These are phyloP conservation scores for Mechanitis mazaeus DNA, from an alignment of 2,888 invertebrate species.

Conservation along the genomic window DNA sequence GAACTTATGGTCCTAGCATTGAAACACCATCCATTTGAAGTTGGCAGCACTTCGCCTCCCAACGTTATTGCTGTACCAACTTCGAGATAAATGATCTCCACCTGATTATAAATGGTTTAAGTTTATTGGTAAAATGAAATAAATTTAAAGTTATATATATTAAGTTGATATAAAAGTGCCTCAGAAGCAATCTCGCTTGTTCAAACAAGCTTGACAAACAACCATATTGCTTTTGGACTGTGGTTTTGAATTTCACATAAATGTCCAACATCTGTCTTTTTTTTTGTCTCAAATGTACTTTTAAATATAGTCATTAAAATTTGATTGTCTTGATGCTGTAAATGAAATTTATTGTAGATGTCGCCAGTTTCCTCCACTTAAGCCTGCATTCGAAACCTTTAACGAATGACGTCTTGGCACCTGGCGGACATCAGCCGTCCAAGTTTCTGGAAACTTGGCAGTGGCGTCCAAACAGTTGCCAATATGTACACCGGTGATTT, in stretches of 20 bases:
- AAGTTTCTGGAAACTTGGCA: constrained; percentile 42
- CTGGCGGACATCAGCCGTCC: constrained; percentile 41
- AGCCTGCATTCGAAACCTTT: constrained; percentile 17
- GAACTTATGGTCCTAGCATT: constrained; percentile 14
- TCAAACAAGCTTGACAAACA: constrained; percentile 26
- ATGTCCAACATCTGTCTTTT: constrained; percentile 22
- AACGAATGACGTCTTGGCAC: constrained; percentile 43
- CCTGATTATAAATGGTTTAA: constrained; percentile 11
- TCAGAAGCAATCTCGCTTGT: constrained; percentile 21
- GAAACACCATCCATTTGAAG: constrained; percentile 7
- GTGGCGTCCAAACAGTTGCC: constrained; percentile 42
- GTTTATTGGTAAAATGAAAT: constrained; percentile 8
- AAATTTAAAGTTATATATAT: constrained; percentile 5
- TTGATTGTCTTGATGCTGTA: too few species aligned
- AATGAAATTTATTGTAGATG: background rate
- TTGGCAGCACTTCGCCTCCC: background rate
- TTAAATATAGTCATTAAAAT: too few species aligned
- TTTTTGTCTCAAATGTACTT: too few species aligned
- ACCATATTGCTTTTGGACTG: constrained; percentile 17
- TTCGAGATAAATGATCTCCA: constrained; percentile 7
- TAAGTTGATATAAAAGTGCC: constrained; percentile 1
- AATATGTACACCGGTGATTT: constrained; percentile 49
- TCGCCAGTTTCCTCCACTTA: constrained; percentile 9
- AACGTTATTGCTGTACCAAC: constrained; percentile 1
- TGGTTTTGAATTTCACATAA: constrained; percentile 27